phyloP scores from a whole-genome alignment of 2,113 vertebrate genomes.

The Acinonyx jubatus region DNA sequence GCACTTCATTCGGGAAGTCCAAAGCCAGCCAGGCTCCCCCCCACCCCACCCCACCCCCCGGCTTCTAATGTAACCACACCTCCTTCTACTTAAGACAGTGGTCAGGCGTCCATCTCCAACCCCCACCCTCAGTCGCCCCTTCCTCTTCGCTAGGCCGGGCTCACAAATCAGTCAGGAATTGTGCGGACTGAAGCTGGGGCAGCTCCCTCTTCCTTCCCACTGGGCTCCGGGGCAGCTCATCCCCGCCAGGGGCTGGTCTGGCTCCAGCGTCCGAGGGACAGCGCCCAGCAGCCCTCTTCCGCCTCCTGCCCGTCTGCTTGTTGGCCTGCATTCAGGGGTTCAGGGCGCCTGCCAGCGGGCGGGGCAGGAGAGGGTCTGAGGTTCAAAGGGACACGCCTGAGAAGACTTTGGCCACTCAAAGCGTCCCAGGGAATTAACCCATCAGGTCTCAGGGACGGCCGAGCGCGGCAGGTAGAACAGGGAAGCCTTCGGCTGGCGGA shows the following conservation, averaged over 20 bases:
- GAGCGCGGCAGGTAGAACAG: not conserved
- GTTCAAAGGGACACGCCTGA: constrained; percentile 66
- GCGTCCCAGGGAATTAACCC: constrained; percentile 32
- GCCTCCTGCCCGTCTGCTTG: not conserved
- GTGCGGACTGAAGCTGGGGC: not conserved
- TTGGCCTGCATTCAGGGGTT: not conserved
- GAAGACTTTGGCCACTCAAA: constrained; percentile 64
- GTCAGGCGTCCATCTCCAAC: not conserved
- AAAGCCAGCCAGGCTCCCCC: not conserved
- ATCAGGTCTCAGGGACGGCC: not conserved
- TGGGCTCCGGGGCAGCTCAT: not conserved
- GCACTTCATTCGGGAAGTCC: not conserved
- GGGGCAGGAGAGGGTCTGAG: constrained; percentile 52
- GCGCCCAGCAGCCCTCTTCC: not conserved
- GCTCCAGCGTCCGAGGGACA: not conserved
- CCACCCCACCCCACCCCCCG: too few relatives aligned
- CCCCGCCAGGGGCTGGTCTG: not conserved
- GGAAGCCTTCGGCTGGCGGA: not conserved
- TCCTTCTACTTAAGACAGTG: not conserved
- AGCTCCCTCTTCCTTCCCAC: not conserved
- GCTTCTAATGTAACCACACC: not conserved
- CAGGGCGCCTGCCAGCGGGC: constrained; percentile 31
- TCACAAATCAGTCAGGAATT: not conserved
- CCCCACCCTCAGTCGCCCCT: not conserved
- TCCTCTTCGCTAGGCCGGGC: not conserved